Base-by-base conservation (phyloP, 2,888 invertebrate genomes). In the Neoaliturus tenellus region DNA sequence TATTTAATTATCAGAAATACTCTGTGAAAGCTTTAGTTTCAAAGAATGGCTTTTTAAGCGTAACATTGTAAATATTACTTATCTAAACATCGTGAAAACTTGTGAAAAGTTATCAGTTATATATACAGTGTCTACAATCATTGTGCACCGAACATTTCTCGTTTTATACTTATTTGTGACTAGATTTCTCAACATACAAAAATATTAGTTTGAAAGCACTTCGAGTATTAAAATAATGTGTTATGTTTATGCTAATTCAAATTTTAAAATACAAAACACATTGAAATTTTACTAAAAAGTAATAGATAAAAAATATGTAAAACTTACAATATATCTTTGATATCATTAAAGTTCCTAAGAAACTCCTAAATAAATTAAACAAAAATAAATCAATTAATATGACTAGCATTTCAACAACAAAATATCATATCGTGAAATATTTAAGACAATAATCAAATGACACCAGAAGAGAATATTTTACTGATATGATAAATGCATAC, bases 121-220 rank as follows among this genome's bases (percentile, higher is more conserved):
- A 62, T 62, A 5, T 62, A 62, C 62, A 62, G 31, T 62, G 62
- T 25, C 1, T 62, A 23, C 25, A 62, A 62, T 28, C 62, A 28
- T 5, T 31, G 62, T 17, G 10, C 17, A 3, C 17, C 12, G 62
- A 28, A 31, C 28, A 31, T 62, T 8, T 55, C 5, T 23, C 55
- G 2, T 55, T 55, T 55, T 28, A 62, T n/a, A 62, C 31, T 51
- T 17, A 51, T 28, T 28, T 28, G 31, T 62, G 62, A 62, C 62
- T 62, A 62, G 62, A 62, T 62, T 28, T 62, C 31, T 3, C 10
- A 62, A 62, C 14, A 55, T 62, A 62, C 31, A 62, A 62, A 62
- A 62, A 62, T 62, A 62, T 62, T 28, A 28, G 62, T 62, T 62
- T 62, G 62, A 62, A 62, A 62, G 62, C 62, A 62, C 62, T 62